Evolutionary conservation across 2,888 invertebrate species (phyloP), one percentile per base, ranked within the genome.

Genomic region (Acheta domesticus): DNA sequence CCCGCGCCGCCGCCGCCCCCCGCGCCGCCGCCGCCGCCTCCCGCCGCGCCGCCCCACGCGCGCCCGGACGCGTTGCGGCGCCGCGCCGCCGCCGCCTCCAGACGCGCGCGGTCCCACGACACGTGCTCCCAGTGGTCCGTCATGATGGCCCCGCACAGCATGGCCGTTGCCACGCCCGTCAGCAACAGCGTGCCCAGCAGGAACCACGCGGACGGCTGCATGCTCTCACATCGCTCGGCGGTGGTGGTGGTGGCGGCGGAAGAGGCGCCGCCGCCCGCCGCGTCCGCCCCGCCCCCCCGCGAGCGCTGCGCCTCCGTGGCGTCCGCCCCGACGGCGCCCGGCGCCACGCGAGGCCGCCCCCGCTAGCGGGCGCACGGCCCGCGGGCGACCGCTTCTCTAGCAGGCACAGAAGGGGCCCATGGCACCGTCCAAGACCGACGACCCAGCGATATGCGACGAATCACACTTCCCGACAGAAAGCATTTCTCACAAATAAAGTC

Each of bases 71-170:
- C 49, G 75, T 81, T 81, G 49, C 75, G 76, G 36, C 78, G 80
- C 50, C 76, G 79, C 62, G 48, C 78, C 48, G 75, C 77, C 77
- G 77, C 81, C 23, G 87, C 87, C 20, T 89, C 88, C 49, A 94
- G 87, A 62, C 89, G 89, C 1, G 89, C 87, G 73, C 89, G 89
- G 86, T 95, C 93, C 94, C 96, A 96, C 81, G 90, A 90, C 82
- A 96, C 93, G 85, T 94, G 93, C 87, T 96, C 96, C 96, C 96
- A 96, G 86, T 95, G 94, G 85, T 95, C 94, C 81, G 95, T 95
- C 93, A 96, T 94, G 86, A 96, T 94, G 83, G 96, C 94, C 4
- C 92, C 92, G 86, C 94, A 94, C 74, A 95, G 87, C 91, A 95
- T 92, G 50, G 93, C 93, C 78, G 95, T 94, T 49, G 94, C 93